Conservation (phyloP, 2,113 vertebrate genomes). For the Vimba vimba region DNA sequence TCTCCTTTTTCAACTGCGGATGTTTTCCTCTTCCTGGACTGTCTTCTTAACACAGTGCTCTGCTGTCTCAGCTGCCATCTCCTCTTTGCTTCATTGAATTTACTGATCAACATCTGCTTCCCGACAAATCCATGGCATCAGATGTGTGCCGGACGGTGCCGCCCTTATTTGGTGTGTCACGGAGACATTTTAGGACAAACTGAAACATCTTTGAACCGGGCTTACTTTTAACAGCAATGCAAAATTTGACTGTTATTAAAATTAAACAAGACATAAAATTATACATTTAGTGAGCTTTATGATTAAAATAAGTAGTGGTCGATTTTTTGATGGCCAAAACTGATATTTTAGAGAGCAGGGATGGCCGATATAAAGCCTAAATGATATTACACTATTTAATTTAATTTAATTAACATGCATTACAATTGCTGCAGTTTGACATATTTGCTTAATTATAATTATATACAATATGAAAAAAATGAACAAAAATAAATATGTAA, state of each 20-base stretch:
- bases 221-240: neutral
- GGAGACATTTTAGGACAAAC: neutral
- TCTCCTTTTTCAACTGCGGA: neutral
- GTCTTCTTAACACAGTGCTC: slow-evolving; percentile 8
- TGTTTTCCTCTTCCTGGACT: slow-evolving; percentile 19
- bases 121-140: slow-evolving; percentile 24
- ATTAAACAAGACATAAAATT: neutral
- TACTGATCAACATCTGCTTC: slow-evolving; percentile 13
- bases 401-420: too few relatives aligned
- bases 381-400: too few relatives aligned
- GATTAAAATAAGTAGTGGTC: neutral
- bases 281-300: neutral
- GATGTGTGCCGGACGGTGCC: slow-evolving; percentile 20
- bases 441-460: too few relatives aligned
- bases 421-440: too few relatives aligned
- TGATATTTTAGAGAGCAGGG: neutral
- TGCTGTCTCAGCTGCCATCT: slow-evolving; percentile 9
- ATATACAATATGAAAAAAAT: too few relatives aligned
- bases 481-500: too few relatives aligned
- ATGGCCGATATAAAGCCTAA: neutral
- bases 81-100: slow-evolving; percentile 15
- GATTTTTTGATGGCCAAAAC: neutral
- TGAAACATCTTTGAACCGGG: neutral
- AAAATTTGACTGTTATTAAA: neutral
- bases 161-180: neutral